Evolutionary conservation across 2,888 invertebrate genomes (phyloP), one percentile per base, ranked within the genome.

Genomic region (Limnephilus marmoratus): DNA sequence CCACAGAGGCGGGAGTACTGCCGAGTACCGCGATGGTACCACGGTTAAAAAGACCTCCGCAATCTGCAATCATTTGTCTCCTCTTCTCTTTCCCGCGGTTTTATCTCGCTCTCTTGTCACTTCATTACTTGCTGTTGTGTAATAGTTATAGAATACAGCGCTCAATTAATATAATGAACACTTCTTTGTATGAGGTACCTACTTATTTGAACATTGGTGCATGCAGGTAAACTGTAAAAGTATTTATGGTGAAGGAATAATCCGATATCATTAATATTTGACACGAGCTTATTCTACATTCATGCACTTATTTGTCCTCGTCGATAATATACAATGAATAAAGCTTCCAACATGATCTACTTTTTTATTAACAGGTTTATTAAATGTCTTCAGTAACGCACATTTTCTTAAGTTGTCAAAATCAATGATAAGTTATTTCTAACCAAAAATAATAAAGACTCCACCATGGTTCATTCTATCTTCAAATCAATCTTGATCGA

Each of bases 101-200:
- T 41, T 24, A 34, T 83, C 83, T 83, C 83, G 68, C n/a, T 68
- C 68, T 24, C n/a, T 24, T 68, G 68, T 68, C 68, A 68, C 68
- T 24, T 68, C 68, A 24, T 68, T 68, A n/a, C 68, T 68, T 9
- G 68, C 68, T 68, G 68, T 68, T 68, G 2, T 24, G 68, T n/a
- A 68, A 68, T 68, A 68, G 24, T 68, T 68, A 85, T 4, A 85
- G 41, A 37, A 41, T 85, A 41, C 85, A 37, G 9, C 11, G 83
- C 85, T 85, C 41, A 85, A 85, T 85, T 85, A 41, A 85, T 41
- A 41, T 85, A 85, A 85, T 85, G 41, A 85, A 85, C 85, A 34
- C 68, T 68, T 68, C 18, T 68, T 24, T 18, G 53, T 68, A 68
- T 24, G 53, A 24, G 5, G 53, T 68, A 68, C 53, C 24, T 68